Base-by-base conservation (phyloP, 2,888 invertebrate genomes). In the Mactromeris polynyma region DNA sequence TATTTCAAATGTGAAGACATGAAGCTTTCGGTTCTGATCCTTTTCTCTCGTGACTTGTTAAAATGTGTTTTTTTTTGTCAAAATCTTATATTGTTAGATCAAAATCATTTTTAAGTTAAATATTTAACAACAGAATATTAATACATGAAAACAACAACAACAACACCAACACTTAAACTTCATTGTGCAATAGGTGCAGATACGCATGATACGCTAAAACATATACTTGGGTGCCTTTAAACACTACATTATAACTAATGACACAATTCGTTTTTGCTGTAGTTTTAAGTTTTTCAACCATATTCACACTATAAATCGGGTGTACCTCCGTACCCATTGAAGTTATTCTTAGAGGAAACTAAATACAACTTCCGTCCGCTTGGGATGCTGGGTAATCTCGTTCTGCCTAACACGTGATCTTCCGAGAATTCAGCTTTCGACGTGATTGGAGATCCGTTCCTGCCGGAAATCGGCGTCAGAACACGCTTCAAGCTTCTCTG, bases 351-450 rank as follows among this genome's bases (percentile, higher is more conserved):
- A 3, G 87, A 85, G 9, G 91, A 85, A 82, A 94, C 92, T n/a
- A 93, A 83, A 86, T 91, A 93, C 2, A 93, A 86, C 81, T 93
- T 93, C 85, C 94, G 93, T 17, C 94, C 95, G 88, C 94, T 94
- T 11, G 94, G 94, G 64, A 95, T 95, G 88, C 94, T 94, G 83
- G 95, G 95, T 83, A 95, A 86, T 81, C 94, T 90, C 40, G 92
- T 92, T 33, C 90, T 84, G 33, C 90, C 88, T 40, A 92, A 85
- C 26, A 91, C 81, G 17, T 85, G 73, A n/a, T 90, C 91, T n/a
- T 93, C 91, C 51, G 84, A 78, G 51, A 84, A 38, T 42, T 84
- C 84, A 31, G 84, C 54, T 46, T 51, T 84, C 46, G 86, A 51
- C 9, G 83, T 83, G n/a, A 89, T 83, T 33, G 89, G 80, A 19